phyloP scores from a whole-genome alignment of 1,140 invertebrate genomes.

The Lepidurus apus region DNA sequence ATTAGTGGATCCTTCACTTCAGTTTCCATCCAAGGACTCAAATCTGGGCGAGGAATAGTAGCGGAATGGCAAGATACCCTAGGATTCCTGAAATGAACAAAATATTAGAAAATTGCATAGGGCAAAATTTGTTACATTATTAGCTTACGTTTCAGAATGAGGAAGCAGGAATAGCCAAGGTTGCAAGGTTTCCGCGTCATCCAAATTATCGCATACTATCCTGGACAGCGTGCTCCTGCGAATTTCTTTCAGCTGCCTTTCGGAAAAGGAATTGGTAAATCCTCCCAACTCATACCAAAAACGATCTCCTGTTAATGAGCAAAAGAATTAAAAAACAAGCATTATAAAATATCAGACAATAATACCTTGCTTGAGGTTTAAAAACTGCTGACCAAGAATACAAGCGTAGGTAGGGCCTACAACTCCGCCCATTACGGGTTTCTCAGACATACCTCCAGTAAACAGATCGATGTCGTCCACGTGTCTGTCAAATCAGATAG shows the following conservation, averaged over 20 bases:
- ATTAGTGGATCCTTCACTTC: slow-evolving; percentile 20
- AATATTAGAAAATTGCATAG: slow-evolving; percentile 7
- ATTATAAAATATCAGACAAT: slow-evolving; percentile 42
- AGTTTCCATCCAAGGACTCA: slow-evolving; percentile 33
- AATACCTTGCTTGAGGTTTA: slow-evolving; percentile 64
- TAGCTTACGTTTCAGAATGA: slow-evolving; percentile 31
- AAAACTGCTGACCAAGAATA: slow-evolving; percentile 90
- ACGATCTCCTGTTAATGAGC: slow-evolving; percentile 46
- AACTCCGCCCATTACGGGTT: slow-evolving; percentile 73
- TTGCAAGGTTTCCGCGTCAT: slow-evolving; percentile 47
- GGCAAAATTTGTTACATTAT: neutral
- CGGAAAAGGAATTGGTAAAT: slow-evolving; percentile 66
- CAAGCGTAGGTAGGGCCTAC: slow-evolving; percentile 94
- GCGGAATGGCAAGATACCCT: slow-evolving; percentile 31
- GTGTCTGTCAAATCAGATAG: slow-evolving; percentile 39
- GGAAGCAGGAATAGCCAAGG: slow-evolving; percentile 38
- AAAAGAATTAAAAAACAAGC: slow-evolving; percentile 7
- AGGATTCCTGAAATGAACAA: slow-evolving; percentile 29
- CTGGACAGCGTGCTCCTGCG: slow-evolving; percentile 61
- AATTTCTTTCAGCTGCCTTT: slow-evolving; percentile 55
- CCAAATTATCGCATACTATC: slow-evolving; percentile 62
- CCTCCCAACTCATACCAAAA: slow-evolving; percentile 69
- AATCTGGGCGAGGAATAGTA: slow-evolving; percentile 29
- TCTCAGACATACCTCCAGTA: slow-evolving; percentile 68
- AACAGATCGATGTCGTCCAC: slow-evolving; percentile 50